Percentiles rank a stretch among this genome's conserved stretches.
These are phyloP conservation scores for Pollimyrus isidori DNA, from an alignment of 2,113 vertebrate genomes.

Conservation along the genomic window DNA sequence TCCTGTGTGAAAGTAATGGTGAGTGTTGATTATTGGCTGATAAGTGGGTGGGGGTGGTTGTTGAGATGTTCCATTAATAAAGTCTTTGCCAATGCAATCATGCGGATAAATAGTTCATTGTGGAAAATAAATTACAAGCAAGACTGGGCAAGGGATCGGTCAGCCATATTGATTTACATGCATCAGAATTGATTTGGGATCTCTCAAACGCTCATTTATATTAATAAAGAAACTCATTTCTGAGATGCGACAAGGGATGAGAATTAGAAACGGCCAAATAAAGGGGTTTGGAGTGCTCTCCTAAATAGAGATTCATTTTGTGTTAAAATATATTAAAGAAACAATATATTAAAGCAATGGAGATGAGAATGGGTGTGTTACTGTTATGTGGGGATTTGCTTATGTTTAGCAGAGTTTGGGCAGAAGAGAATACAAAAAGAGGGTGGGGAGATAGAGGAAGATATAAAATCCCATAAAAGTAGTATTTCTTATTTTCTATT, in stretches of 20 bases:
- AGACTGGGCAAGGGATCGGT: constrained; percentile 11
- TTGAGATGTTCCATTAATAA: neutral
- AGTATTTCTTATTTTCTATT: no score
- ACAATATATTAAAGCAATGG: neutral
- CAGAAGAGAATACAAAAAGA: neutral
- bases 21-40: neutral
- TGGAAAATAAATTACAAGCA: constrained; percentile 15
- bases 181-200: neutral
- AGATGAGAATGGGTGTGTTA: neutral
- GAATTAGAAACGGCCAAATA: neutral
- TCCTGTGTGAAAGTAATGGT: neutral
- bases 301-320: neutral
- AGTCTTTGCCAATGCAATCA: constrained; percentile 4
- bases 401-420: neutral
- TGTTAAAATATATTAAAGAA: neutral
- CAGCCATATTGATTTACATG: neutral
- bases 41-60: neutral
- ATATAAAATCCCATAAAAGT: neutral
- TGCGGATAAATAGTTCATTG: constrained; percentile 1
- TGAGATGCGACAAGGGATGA: neutral
- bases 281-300: neutral
- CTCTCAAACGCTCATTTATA: neutral
- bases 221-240: constrained; percentile 1
- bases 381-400: neutral
- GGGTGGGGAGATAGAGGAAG: neutral